Conservation (phyloP, 2,113 vertebrate genomes). For the Psettodes erumei region DNA sequence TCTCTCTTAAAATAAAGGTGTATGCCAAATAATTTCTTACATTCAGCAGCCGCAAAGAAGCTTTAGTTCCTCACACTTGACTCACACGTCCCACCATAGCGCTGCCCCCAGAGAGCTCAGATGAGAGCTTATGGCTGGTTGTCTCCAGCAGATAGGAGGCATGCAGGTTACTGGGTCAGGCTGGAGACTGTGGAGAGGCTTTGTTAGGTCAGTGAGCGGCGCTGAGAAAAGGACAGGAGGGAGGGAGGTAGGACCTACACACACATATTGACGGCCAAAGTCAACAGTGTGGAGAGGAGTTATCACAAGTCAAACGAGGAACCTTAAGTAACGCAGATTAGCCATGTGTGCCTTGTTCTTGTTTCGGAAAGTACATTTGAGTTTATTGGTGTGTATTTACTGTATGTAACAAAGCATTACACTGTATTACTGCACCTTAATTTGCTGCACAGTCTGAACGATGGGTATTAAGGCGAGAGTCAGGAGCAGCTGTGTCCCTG, state of each 20-base stretch:
- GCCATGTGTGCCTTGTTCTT: not conserved
- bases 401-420: not conserved
- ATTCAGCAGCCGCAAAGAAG: not conserved
- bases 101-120: constrained; percentile 21
- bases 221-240: constrained; percentile 37
- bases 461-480: constrained; percentile 51
- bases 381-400: not conserved
- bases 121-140: constrained; percentile 40
- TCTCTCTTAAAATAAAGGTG: not conserved
- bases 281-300: constrained; percentile 38
- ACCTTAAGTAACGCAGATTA: constrained; percentile 11
- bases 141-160: constrained; percentile 58
- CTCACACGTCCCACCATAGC: constrained; percentile 22
- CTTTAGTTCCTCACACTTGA: constrained; percentile 12
- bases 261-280: constrained; percentile 21
- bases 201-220: constrained; percentile 67
- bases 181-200: constrained; percentile 72
- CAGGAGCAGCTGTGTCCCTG: constrained; percentile 55
- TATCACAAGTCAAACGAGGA: constrained; percentile 42
- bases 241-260: not conserved
- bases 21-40: not conserved
- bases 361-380: not conserved
- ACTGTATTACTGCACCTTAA: constrained; percentile 14
- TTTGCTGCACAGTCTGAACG: constrained; percentile 35
- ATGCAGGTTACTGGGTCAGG: constrained; percentile 80